Evolutionary conservation across 2,888 invertebrate genomes (phyloP).

Genomic region (Sphecodes monilicornis): DNA sequence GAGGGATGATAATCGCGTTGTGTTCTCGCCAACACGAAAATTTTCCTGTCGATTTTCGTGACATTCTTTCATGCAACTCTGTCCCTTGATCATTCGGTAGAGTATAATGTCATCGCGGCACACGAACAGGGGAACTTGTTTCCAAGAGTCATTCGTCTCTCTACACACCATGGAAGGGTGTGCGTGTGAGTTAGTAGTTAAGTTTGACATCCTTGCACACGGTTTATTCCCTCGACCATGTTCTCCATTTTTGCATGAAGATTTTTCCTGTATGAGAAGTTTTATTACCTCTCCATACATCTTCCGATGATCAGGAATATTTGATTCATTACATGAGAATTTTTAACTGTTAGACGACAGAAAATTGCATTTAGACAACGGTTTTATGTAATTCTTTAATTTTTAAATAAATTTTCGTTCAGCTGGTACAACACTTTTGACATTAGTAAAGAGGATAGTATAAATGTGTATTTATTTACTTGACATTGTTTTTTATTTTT

Average conservation of each 20-base stretch:
- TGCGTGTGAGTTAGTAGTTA: background rate
- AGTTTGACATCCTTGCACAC: constrained; percentile 11
- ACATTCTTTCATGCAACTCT: background rate
- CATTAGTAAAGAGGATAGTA: too few relatives aligned
- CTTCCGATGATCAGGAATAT: background rate
- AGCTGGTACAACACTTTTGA: too few relatives aligned
- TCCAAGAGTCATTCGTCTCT: constrained; percentile 10
- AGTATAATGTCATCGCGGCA: background rate
- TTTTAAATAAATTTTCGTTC: too few relatives aligned
- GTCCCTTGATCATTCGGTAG: background rate
- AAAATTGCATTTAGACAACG: too few relatives aligned
- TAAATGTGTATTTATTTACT: too few relatives aligned
- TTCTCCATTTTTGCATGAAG: background rate
- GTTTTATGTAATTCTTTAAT: too few relatives aligned
- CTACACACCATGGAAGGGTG: background rate
- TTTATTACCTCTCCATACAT: background rate
- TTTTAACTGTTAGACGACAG: background rate
- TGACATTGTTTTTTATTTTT: too few relatives aligned
- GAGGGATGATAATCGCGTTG: background rate
- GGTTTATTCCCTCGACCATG: background rate
- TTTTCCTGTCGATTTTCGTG: constrained; percentile 2
- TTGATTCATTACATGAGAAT: background rate
- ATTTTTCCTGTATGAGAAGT: background rate
- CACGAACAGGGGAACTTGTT: background rate
- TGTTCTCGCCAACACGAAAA: background rate